Conservation (phyloP, 2,113 vertebrate species). For the Labeo catla region DNA sequence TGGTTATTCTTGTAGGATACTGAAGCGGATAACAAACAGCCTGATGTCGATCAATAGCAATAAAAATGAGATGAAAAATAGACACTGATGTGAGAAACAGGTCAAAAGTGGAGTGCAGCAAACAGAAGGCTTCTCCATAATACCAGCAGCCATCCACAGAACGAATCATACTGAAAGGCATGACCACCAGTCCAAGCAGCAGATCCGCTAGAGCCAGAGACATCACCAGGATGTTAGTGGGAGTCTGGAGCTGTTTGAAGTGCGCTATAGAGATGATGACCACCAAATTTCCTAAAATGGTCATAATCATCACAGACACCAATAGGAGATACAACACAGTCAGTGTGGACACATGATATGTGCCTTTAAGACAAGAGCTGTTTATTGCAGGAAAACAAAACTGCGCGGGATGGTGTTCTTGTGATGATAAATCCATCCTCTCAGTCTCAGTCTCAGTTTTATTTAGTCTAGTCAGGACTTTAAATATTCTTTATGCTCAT, state of each 20-base stretch:
- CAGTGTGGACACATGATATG: constrained; percentile 55
- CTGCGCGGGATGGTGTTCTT: neutral
- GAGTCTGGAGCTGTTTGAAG: constrained; percentile 65
- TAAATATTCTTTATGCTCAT: constrained; percentile 11
- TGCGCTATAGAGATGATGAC: constrained; percentile 62
- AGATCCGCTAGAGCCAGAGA: constrained; percentile 65
- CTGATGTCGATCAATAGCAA: constrained; percentile 59
- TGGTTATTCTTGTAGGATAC: constrained; percentile 55
- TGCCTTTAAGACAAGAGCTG: constrained; percentile 66
- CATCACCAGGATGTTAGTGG: constrained; percentile 63
- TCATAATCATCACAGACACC: constrained; percentile 51
- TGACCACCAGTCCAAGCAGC: constrained; percentile 59
- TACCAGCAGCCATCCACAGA: constrained; percentile 63
- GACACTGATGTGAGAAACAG: constrained; percentile 60
- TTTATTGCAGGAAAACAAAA: constrained; percentile 68
- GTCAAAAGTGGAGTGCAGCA: constrained; percentile 60
- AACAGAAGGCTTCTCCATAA: constrained; percentile 59
- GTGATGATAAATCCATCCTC: constrained; percentile 42
- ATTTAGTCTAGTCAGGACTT: neutral
- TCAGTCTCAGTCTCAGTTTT: no score
- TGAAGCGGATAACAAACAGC: constrained; percentile 64
- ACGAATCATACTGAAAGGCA: constrained; percentile 60
- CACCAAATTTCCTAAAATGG: constrained; percentile 61
- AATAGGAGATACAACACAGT: constrained; percentile 58
- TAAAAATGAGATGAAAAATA: constrained; percentile 62